phyloP scores from a whole-genome alignment of 2,797 vertebrate genomes.

The Falco concolor region DNA sequence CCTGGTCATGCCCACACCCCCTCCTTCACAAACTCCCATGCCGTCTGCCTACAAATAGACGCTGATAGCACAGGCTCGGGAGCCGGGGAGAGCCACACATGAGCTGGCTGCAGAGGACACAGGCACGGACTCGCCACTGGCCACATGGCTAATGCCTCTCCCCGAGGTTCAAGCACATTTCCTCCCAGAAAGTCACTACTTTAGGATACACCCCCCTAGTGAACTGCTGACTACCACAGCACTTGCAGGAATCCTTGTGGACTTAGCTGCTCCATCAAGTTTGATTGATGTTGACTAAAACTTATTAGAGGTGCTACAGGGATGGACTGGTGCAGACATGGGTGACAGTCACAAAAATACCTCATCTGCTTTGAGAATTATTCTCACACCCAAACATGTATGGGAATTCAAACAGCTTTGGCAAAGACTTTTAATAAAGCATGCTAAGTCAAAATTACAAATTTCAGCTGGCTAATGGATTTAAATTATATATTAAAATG shows the following conservation, averaged over 20 bases:
- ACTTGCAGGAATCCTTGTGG: neutral
- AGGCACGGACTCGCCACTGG: neutral
- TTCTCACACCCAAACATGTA: neutral
- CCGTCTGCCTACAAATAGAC: accelerated
- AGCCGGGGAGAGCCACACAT: neutral
- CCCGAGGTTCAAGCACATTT: accelerated
- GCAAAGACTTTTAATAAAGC: neutral
- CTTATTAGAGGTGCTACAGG: too few species aligned
- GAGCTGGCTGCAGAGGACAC: neutral
- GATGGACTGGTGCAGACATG: too few species aligned
- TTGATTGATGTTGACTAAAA: neutral
- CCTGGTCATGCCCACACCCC: neutral
- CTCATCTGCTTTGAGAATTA: neutral
- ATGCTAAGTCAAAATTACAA: neutral
- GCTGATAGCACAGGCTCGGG: neutral
- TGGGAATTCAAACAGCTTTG: neutral
- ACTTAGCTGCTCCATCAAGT: accelerated
- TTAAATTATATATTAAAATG: neutral
- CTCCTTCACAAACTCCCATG: accelerated
- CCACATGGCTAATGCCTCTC: accelerated
- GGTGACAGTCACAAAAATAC: neutral
- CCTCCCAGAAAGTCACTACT: neutral
- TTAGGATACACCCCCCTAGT: neutral
- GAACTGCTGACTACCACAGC: neutral
- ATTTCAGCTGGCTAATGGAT: neutral